Evolutionary conservation across 2,797 vertebrate genomes (phyloP), one percentile per base, ranked within the genome.

Genomic region (Characodon lateralis): DNA sequence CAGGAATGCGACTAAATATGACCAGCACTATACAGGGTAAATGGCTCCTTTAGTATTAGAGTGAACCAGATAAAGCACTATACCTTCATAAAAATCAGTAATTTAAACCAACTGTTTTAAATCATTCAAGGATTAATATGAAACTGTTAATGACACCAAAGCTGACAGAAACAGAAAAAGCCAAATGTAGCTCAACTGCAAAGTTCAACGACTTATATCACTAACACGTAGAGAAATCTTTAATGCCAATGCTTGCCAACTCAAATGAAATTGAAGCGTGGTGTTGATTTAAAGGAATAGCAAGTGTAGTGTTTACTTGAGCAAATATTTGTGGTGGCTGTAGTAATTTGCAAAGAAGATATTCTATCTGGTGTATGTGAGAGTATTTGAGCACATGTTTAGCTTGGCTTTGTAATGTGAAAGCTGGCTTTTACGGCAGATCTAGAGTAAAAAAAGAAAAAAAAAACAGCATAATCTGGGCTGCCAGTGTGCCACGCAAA

Each of bases 331-430:
- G 87, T 39, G 80, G 85, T 87, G 76, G 83, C 79, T 81, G 74
- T 53, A 80, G 82, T 89, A 83, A 92, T 93, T 93, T 94, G 85
- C 79, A 71, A 78, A 88, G 85, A 85, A 79, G 90, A 91, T 92
- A 85, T 89, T 90, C 88, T 88, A 88, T 89, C 91, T 86, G 82
- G 77, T 66, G 77, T 68, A 61, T 74, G 82, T 72, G 78, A 73
- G 84, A 78, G 79, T 80, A 61, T 81, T 81, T 72, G 84, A 69
- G 59, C 71, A 76, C 65, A 20, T 92, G 86, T 89, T 90, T 92
- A 66, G 58, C 75, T 92, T 91, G 91, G 90, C 88, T 79, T 68
- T 24, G 2, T 63, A 46, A 81, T 65, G 82, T 88, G 61, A 92
- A 92, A 81, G 88, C 85, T 88, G 85, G 85, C 86, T 86, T 91